These are phyloP conservation scores for Drosophila nigrodunni DNA, from an alignment of 1,140 invertebrate genomes.

Conservation along the genomic window DNA sequence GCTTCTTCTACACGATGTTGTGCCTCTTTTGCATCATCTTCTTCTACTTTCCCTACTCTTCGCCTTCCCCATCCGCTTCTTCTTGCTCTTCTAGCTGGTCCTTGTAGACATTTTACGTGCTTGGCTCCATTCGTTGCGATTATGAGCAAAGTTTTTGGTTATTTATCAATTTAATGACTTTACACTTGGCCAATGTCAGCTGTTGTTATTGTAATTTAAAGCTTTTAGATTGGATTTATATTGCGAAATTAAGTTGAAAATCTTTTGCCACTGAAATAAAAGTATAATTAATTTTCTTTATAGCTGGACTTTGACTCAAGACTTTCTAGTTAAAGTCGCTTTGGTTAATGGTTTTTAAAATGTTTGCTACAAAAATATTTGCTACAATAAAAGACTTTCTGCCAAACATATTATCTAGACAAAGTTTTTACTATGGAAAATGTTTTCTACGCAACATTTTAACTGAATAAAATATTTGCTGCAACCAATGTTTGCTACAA, in stretches of 20 bases:
- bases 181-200: slow-evolving; percentile 46
- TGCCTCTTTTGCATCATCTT: not conserved
- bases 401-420: no score
- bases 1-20: not conserved
- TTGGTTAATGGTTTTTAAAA: not conserved
- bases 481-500: no score
- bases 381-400: no score
- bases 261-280: slow-evolving; percentile 37
- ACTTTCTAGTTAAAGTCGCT: not conserved
- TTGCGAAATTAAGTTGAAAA: slow-evolving; percentile 59
- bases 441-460: no score
- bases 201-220: slow-evolving; percentile 58
- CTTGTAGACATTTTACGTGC: slow-evolving; percentile 52
- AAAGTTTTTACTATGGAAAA: no score
- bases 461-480: no score
- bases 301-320: slow-evolving; percentile 26
- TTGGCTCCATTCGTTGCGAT: slow-evolving; percentile 51
- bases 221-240: slow-evolving; percentile 75
- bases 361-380: no score
- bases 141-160: slow-evolving; percentile 80
- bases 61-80: not conserved
- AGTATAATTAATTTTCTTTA: slow-evolving; percentile 64
- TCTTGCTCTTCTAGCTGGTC: not conserved
- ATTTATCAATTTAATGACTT: slow-evolving; percentile 82
- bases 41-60: not conserved